These are phyloP conservation scores for Neria commutata DNA, from an alignment of 2,888 invertebrate genomes.

Conservation along the genomic window DNA sequence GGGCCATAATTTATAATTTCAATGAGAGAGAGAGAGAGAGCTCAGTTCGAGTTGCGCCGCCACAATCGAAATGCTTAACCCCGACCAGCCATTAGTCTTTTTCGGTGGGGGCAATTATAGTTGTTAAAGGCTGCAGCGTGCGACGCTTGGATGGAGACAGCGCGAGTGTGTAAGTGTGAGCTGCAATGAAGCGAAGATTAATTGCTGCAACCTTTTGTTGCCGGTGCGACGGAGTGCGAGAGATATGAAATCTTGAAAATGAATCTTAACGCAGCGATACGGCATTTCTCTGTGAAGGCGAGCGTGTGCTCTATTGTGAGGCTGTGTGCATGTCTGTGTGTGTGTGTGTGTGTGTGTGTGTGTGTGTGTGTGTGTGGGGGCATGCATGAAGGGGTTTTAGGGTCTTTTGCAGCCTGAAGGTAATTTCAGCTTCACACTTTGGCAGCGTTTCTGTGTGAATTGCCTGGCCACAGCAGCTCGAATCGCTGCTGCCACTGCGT, in stretches of 20 bases:
- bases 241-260: constrained; percentile 4
- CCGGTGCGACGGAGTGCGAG: constrained; percentile 1
- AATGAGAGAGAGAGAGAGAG: neutral
- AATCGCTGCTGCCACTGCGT: too few species aligned
- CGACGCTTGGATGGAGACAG: neutral
- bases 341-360: neutral
- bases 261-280: neutral
- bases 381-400: neutral
- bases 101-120: neutral
- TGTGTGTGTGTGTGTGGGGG: neutral
- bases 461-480: too few species aligned
- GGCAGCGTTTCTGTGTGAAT: neutral
- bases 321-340: neutral
- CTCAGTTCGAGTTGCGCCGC: too few species aligned
- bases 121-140: neutral
- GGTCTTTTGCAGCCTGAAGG: neutral
- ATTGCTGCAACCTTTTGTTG: constrained; percentile 51
- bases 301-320: too few species aligned
- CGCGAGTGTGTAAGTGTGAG: neutral
- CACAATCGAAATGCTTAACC: constrained; percentile 5
- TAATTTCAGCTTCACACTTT: neutral
- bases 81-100: constrained; percentile 1
- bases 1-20: neutral
- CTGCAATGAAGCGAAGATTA: constrained; percentile 43
- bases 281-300: too few species aligned